Evolutionary conservation across 2,888 invertebrate species (phyloP), one percentile per base, ranked within the genome.

Genomic region (Caenorhabditis angaria): DNA sequence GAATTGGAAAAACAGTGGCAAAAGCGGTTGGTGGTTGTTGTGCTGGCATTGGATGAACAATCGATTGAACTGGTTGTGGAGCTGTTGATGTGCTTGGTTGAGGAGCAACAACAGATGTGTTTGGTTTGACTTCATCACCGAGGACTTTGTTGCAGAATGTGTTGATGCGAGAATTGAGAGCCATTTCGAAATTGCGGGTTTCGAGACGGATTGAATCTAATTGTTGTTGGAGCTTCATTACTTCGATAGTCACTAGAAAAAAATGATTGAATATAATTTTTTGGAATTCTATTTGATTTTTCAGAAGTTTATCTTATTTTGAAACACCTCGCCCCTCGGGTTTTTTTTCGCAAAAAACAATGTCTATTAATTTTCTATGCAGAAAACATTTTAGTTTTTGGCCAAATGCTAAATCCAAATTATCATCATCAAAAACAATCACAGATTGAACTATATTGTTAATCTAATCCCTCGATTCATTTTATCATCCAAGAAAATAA

Each of bases 1-100:
- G 72, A 35, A 67, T 67, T n/a, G 72, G 72, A 32, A 47, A 29
- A 10, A 71, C 71, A 2, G 71, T 66, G 2, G 71, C 71, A 4
- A 66, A 25, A n/a, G 35, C 35, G 4, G 35, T 32, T 56, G 56
- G 35, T 32, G 32, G 35, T 3, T 8, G 27, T 32, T 51, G 51
- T 2, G 8, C 22, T 8, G 29, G 56, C 35, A 58, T 18, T 25
- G 58, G 58, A n/a, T 58, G 58, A 14, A 58, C 58, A 58, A 58
- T 47, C 29, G 55, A 56, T 25, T 58, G 58, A 24, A 35, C 10
- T n/a, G 54, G 54, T 54, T 27, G 54, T 3, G 14, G 18, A 6
- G 20, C 22, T 2, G 32, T 18, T 2, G 32, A 6, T 32, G 22
- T 27, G 6, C 24, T 24, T 24, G 53, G 27, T 8, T 4, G 4